Evolutionary conservation across 1,140 invertebrate genomes (phyloP).

Genomic region (Oryzaephilus surinamensis): DNA sequence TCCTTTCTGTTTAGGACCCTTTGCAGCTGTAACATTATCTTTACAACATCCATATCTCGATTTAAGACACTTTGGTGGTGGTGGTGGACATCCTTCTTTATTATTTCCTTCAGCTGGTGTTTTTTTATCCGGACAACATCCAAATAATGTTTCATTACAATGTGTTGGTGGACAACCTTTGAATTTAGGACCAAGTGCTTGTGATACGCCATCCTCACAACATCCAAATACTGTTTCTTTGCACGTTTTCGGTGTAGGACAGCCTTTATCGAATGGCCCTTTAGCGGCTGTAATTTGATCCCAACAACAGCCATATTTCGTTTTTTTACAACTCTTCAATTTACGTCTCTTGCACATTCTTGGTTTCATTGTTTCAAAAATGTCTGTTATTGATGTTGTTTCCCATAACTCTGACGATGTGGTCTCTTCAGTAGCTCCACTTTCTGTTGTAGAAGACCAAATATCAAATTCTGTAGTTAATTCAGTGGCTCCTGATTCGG

Average conservation of each 20-base stretch:
- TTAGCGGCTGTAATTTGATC: constrained; percentile 70
- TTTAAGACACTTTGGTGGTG: constrained; percentile 48
- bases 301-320: constrained; percentile 80
- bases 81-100: constrained; percentile 68
- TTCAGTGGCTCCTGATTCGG: constrained; percentile 7
- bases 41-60: constrained; percentile 68
- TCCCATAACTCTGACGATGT: constrained; percentile 17
- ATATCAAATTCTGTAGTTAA: constrained; percentile 32
- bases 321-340: constrained; percentile 53
- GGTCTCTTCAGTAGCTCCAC: constrained; percentile 7
- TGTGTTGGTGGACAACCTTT: constrained; percentile 65
- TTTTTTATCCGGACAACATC: constrained; percentile 75
- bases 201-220: constrained; percentile 79
- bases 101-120: constrained; percentile 73
- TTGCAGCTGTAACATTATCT: constrained; percentile 58
- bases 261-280: constrained; percentile 79
- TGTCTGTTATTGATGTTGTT: constrained; percentile 38
- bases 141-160: constrained; percentile 69
- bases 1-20: constrained; percentile 53
- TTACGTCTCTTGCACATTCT: constrained; percentile 52
- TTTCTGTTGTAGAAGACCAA: constrained; percentile 31
- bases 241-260: constrained; percentile 60
- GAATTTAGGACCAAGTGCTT: constrained; percentile 58
- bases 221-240: constrained; percentile 77
- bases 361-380: constrained; percentile 38